Base-by-base conservation (phyloP, 2,888 invertebrate genomes). In the Synergus itoensis region DNA sequence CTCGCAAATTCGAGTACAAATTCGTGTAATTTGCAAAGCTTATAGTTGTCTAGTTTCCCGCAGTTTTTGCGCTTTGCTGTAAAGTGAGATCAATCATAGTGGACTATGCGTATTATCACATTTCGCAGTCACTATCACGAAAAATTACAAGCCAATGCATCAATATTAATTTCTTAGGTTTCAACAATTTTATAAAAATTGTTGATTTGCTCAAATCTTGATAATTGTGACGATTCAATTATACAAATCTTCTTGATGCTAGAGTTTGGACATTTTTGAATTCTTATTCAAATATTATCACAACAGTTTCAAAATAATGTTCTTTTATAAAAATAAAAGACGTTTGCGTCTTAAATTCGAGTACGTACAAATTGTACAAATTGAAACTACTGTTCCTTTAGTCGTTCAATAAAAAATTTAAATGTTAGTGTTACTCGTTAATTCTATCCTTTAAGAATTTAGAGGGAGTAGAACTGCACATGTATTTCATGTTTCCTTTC, bases 391-490 rank as follows among this genome's bases (percentile, higher is more conserved):
- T n/a, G n/a, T 8, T 36, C 40, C 18, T 41, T 65, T 36, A 40
- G 4, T 36, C 5, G 16, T 40, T 41, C n/a, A 28, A 7, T 9
- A 3, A 65, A 65, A 53, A 65, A 41, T 18, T 67, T 11, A 40
- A 41, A 16, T 36, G n/a, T 64, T 40, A 48, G 16, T 69, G 16
- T 69, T 28, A 28, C 36, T 73, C n/a, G 69, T 63, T 41, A 21
- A 21, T 40, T 14, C 45, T 21, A 69, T 79, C 60, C 43, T 78
- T 65, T 45, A 79, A 77, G 79, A 63, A 67, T 77, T 88, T 91
- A 3, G 91, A 92, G 4, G 91, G 91, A 3, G 92, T 92, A 4
- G 92, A 92, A 78, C 91, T 89, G 69, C 88, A 89, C 79, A 91
- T 84, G 77, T 88, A 86, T 75, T 81, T 85, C 73, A 89, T 86